Evolutionary conservation across 2,113 vertebrate species (phyloP), one percentile per base, ranked within the genome.

Genomic region (Paracanthobrama guichenoti): DNA sequence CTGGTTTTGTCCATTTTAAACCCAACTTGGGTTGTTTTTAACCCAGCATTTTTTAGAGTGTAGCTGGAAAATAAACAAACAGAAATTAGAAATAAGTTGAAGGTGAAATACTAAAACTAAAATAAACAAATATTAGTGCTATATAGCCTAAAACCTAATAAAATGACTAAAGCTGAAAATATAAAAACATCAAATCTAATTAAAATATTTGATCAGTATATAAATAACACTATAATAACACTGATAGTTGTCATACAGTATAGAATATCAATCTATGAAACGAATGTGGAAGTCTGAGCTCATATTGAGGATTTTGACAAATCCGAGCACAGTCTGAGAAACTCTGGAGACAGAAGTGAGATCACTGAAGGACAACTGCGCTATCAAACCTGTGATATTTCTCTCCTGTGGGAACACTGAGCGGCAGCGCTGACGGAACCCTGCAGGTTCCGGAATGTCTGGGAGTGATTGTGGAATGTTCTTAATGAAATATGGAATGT

Each of bases 401-500:
- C 13, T 13, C 12, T 46, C 24, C 14, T 11, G 14, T 6, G 39
- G 73, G 8, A 82, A 24, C 80, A 31, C 20, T 18, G 73, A 55
- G 50, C 6, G 31, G 18, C 50, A 16, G 48, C 18, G 50, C n/a
- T 53, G 60, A 66, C 50, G 7, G 46, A 71, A 55, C 28, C 44
- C 74, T 50, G 67, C 64, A 16, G 81, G 57, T 35, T 69, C 31
- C 1, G 74, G 83, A 79, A 78, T 57, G 75, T 82, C 69, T 75
- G 77, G 79, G 67, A 50, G 20, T 31, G 71, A 67, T 57, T 82
- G 50, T 55, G 64, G 64, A 84, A 72, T 18, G 76, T 73, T 78
- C 39, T 31, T 42, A 59, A 67, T 79, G 76, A 71, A 84, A 84
- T 22, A 48, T 84, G 83, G 75, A 79, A 77, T 79, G 62, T 18